These are phyloP conservation scores for Pissodes strobi DNA, from an alignment of 1,140 invertebrate genomes.

Conservation along the genomic window DNA sequence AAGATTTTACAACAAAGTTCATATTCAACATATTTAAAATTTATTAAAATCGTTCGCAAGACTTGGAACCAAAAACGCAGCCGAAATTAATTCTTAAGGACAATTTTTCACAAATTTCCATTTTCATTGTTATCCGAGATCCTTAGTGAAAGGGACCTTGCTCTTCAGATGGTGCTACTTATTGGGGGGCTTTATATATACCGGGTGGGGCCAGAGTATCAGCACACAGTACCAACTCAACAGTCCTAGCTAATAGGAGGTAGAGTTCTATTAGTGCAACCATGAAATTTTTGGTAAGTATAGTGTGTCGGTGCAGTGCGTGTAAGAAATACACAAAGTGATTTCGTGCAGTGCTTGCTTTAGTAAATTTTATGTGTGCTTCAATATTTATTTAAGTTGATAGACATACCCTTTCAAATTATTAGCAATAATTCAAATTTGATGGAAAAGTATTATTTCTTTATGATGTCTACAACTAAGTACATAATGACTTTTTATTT, in stretches of 20 bases:
- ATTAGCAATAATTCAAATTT: too few relatives aligned
- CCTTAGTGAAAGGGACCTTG: slow-evolving; percentile 55
- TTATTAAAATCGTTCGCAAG: too few relatives aligned
- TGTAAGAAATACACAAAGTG: background rate
- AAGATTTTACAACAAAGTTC: too few relatives aligned
- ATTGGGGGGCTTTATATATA: slow-evolving; percentile 52
- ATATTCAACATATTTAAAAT: too few relatives aligned
- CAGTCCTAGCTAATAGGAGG: slow-evolving; percentile 54
- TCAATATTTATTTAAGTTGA: background rate
- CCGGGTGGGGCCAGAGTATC: slow-evolving; percentile 36
- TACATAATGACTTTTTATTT: too few relatives aligned
- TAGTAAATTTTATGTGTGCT: too few relatives aligned
- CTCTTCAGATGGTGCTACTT: slow-evolving; percentile 46
- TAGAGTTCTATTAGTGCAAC: slow-evolving; percentile 38
- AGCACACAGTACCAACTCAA: slow-evolving; percentile 44
- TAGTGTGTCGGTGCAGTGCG: slow-evolving; percentile 12
- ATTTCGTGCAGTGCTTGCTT: too few relatives aligned
- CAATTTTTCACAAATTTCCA: slow-evolving; percentile 18
- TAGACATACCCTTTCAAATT: too few relatives aligned
- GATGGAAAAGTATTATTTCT: too few relatives aligned
- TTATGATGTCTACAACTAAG: too few relatives aligned
- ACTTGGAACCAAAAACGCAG: too few relatives aligned
- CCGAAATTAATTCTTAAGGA: slow-evolving; percentile 2
- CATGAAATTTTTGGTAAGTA: slow-evolving; percentile 54
- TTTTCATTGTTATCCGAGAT: slow-evolving; percentile 24